Evolutionary conservation across 1,140 invertebrate genomes (phyloP).

Genomic region (Zaprionus taronus): DNA sequence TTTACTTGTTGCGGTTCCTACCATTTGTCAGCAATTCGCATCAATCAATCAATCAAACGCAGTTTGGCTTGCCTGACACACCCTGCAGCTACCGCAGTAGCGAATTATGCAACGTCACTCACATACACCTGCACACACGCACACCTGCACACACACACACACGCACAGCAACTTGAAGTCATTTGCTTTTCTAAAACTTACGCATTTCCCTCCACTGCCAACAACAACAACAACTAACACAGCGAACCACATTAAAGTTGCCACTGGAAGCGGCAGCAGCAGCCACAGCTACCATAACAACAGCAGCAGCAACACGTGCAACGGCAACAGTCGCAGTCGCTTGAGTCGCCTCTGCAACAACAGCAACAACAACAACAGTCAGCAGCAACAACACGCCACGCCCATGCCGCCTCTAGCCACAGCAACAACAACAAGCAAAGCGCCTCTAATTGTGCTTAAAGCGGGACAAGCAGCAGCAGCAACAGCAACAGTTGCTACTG

Average conservation of each 20-base stretch:
- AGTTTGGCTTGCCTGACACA: conserved; percentile 7
- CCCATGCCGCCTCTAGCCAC: conserved; percentile 72
- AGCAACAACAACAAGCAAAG: conserved; percentile 52
- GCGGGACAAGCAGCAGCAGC: conserved; percentile 37
- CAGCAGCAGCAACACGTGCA: conserved; percentile 35
- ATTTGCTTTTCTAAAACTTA: conserved; percentile 64
- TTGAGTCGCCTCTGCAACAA: conserved; percentile 42
- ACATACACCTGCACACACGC: neutral
- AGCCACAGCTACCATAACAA: conserved; percentile 35
- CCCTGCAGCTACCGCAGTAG: conserved; percentile 25
- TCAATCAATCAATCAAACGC: conserved; percentile 33
- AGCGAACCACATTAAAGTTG: conserved; percentile 53
- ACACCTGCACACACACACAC: conserved; percentile 6
- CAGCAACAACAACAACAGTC: conserved; percentile 28
- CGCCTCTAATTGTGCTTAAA: conserved; percentile 66
- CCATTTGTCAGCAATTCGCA: conserved; percentile 27
- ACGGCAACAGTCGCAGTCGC: conserved; percentile 38
- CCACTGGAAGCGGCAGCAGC: conserved; percentile 31
- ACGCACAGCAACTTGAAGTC: conserved; percentile 42
- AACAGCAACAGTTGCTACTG: conserved; percentile 31
- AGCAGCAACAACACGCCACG: conserved; percentile 42
- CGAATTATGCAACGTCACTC: conserved; percentile 59
- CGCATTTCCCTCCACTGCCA: conserved; percentile 42
- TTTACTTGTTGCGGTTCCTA: conserved; percentile 20
- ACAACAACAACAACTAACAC: conserved; percentile 26